Base-by-base conservation (phyloP, 2,888 invertebrate species). In the Balanococcus diminutus region DNA sequence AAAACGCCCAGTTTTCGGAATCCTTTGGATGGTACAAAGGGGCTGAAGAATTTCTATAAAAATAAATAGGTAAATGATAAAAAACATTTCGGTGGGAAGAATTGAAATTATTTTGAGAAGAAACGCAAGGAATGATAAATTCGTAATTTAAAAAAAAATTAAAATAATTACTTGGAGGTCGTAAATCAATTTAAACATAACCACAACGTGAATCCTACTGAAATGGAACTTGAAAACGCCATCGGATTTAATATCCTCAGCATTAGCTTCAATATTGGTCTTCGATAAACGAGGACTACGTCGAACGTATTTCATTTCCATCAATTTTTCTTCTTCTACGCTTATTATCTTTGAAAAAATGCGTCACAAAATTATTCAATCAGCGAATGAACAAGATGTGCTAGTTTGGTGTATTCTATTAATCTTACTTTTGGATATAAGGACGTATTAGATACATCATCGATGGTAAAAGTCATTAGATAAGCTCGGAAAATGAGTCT, bases 261-360 rank as follows among this genome's bases (percentile, higher is more conserved):
- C 90, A 32, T 89, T 89, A n/a, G 90, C 89, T 83, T 91, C 90
- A 87, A 90, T 91, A 90, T 91, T 91, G 88, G 89, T 92, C 79
- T 91, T 91, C 87, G 91, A 91, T 81, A 92, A 88, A 87, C 91
- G 91, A 9, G 93, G 92, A 46, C 93, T 93, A 22, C 94, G 93
- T 9, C 94, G 91, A 0, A 95, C 94, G 89, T 94, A 95, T 90
- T 95, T 96, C 81, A 95, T 90, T 88, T 96, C 95, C 87, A 95
- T 91, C 0, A 96, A 94, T 89, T 94, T 94, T 89, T 96, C 95
- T 88, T 95, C 95, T 87, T 96, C 95, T 0, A 95, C 93, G 89
- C 93, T 93, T 31, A 95, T 90, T 86, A 95, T 91, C 95, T 95
- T 22, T 22, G 22, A 89, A 4, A 56, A 84, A 25, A 32, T 86